Evolutionary conservation across 2,888 invertebrate species (phyloP), one percentile per base, ranked within the genome.

Genomic region (Myathropa florea): DNA sequence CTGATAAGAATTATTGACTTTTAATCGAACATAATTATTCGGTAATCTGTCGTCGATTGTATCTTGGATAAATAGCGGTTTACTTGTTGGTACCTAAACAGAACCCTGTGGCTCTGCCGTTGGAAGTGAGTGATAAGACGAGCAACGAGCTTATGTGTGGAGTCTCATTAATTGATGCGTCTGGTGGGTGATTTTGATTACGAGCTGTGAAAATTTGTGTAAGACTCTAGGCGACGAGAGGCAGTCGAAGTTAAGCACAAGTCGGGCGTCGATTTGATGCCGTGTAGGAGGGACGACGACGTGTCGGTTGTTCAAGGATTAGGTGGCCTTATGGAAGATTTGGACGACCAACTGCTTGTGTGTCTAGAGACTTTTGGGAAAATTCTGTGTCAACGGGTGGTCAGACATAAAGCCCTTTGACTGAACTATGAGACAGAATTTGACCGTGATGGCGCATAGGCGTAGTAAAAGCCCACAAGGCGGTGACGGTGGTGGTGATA

Each of bases 21-120:
- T 68, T 68, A 68, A 68, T 68, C 68, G 68, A 68, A 24, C 55
- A 68, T 68, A 68, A 68, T 68, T 68, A 68, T 57, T 68, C 7
- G 30, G 30, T 33, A 57, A 68, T 68, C 55, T 68, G 14, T 33
- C 55, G 57, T 55, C 24, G 30, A 68, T 23, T 57, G 57, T 68
- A 67, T 23, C 28, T 67, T 26, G 1, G 28, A 28, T 21, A 26
- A 67, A 28, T 18, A 67, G 46, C 53, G 65, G 65, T 26, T 21
- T 12, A 28, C 53, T 53, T 67, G 46, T 28, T 21, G 46, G 46
- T 7, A 18, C n/a, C 18, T 3, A n/a, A n/a, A 39, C 39, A 39
- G 39, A 39, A 12, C n/a, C n/a, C 30, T n/a, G 39, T 2, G 2
- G 39, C 14, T 7, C 46, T 46, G 18, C 18, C 7, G 7, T 6